phyloP scores from a whole-genome alignment of 2,797 vertebrate species.

The Onychomys arenicola region DNA sequence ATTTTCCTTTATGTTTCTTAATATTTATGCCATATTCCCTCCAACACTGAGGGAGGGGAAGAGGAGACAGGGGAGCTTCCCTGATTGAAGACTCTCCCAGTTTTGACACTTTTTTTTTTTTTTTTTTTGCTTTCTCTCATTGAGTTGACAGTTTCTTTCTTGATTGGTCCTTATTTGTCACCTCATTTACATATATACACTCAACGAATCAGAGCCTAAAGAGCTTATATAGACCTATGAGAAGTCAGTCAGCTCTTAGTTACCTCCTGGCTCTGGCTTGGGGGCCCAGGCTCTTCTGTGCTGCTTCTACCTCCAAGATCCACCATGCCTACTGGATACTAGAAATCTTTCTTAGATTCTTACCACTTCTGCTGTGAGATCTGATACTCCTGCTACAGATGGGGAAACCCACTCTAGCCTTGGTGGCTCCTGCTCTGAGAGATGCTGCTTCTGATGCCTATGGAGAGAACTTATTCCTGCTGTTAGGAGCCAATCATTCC shows the following conservation, averaged over 20 bases:
- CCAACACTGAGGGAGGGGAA: neutral
- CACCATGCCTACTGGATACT: accelerated
- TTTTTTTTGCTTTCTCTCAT: neutral
- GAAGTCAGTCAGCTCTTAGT: neutral
- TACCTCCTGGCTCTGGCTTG: neutral
- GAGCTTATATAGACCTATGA: no score
- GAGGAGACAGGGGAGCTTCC: no score
- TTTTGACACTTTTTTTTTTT: no score
- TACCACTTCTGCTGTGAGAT: neutral
- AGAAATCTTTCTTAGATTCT: neutral
- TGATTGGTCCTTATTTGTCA: neutral
- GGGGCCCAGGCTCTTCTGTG: neutral
- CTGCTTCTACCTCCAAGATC: neutral
- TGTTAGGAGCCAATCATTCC: neutral
- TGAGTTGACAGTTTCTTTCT: neutral
- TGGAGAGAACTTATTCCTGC: neutral
- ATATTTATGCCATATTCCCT: neutral
- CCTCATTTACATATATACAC: neutral
- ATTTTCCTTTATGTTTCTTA: neutral
- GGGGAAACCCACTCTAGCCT: neutral
- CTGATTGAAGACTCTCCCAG: neutral
- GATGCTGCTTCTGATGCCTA: neutral
- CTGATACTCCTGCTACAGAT: neutral
- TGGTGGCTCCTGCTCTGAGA: neutral
- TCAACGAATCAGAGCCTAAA: neutral